A percentile compares a stretch with the other conserved stretches of the same genome.
phyloP scores from a whole-genome alignment of 2,113 vertebrate species.

The Salvelinus alpinus region DNA sequence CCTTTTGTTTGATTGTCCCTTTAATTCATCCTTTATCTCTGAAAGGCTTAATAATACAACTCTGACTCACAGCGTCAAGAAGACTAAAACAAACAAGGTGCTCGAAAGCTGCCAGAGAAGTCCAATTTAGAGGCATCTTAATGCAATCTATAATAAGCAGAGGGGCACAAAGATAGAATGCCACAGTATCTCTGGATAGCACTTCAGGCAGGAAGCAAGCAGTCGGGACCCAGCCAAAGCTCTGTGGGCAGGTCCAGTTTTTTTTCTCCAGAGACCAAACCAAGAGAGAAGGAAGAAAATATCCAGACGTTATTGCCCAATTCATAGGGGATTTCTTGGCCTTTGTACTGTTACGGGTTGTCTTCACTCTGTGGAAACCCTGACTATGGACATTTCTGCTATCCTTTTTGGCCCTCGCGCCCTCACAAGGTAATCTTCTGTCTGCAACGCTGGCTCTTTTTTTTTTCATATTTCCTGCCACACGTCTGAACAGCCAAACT shows the following conservation, averaged over 20 bases:
- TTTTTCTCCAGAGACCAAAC: conserved; percentile 31
- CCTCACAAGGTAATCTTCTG: conserved; percentile 53
- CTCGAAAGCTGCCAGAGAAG: conserved; percentile 70
- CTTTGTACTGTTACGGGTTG: conserved; percentile 24
- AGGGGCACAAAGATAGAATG: conserved; percentile 68
- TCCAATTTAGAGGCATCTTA: conserved; percentile 80
- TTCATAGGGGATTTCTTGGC: conserved; percentile 8
- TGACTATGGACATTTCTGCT: conserved; percentile 38
- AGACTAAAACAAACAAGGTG: conserved; percentile 76
- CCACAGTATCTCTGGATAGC: conserved; percentile 69
- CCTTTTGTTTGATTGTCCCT: conserved; percentile 57
- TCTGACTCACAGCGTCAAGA: conserved; percentile 65
- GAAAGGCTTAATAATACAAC: conserved; percentile 68
- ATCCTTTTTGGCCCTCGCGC: conserved; percentile 31
- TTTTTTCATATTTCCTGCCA: conserved; percentile 43
- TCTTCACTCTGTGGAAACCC: conserved; percentile 39
- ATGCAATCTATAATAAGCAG: conserved; percentile 81
- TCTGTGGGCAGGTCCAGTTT: conserved; percentile 37
- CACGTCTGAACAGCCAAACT: conserved; percentile 54
- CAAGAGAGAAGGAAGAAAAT: conserved; percentile 46
- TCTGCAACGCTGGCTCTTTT: conserved; percentile 41
- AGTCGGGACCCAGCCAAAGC: conserved; percentile 62
- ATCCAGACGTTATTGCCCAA: conserved; percentile 56
- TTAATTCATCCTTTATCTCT: conserved; percentile 72
- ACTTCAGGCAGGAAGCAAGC: conserved; percentile 30